These are phyloP conservation scores for Procavia capensis DNA, from an alignment of 2,113 vertebrate genomes.

Conservation along the genomic window DNA sequence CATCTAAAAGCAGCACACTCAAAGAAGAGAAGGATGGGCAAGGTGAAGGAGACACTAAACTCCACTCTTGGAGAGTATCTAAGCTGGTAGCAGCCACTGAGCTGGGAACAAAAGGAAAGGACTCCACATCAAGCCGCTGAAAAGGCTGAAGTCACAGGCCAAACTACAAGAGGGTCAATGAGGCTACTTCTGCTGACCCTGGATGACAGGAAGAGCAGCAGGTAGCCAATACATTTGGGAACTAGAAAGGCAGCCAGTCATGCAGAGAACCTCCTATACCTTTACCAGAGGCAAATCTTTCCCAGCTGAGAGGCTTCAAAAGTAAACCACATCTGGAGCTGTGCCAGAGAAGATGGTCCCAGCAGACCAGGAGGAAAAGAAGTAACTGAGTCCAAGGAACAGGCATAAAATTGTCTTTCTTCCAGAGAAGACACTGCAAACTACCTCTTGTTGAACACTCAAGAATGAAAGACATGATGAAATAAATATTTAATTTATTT, in stretches of 20 bases:
- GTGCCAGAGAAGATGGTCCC: not conserved
- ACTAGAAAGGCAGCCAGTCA: not conserved
- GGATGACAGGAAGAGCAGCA: not conserved
- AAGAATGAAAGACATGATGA: not conserved
- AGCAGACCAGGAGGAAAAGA: not conserved
- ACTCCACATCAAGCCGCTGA: not conserved
- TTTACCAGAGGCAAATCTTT: not conserved
- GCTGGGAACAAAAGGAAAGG: not conserved
- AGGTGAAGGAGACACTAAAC: not conserved
- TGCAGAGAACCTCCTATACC: not conserved
- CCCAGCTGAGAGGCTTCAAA: not conserved
- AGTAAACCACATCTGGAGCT: not conserved
- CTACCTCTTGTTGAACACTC: not conserved
- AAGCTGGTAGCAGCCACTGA: not conserved
- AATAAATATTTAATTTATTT: not conserved
- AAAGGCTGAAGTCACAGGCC: not conserved
- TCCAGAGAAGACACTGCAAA: not conserved
- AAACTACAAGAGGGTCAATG: not conserved
- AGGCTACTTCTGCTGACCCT: not conserved
- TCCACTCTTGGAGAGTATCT: not conserved
- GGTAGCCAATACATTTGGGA: not conserved
- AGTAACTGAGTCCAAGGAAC: not conserved
- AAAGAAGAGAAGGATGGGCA: not conserved
- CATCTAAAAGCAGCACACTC: not conserved
- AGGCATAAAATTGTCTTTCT: not conserved